Conservation (phyloP, 2,888 invertebrate species). For the Aplocera efformata region DNA sequence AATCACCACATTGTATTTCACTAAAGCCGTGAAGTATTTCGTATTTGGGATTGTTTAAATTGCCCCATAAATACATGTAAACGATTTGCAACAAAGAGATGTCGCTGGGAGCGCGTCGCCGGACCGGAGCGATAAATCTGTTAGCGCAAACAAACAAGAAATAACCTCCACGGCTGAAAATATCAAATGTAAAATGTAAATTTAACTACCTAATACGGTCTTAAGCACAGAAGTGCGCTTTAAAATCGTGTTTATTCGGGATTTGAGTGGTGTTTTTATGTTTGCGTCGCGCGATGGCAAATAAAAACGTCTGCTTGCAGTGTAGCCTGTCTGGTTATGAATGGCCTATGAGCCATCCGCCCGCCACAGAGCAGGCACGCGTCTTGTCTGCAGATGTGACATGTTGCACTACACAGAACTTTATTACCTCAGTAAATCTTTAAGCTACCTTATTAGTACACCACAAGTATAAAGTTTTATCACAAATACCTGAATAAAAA, state of each 20-base stretch:
- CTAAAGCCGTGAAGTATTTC: slow-evolving; percentile 56
- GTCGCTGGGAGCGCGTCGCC: slow-evolving; percentile 49
- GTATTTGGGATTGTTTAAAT: slow-evolving; percentile 63
- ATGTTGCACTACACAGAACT: neutral
- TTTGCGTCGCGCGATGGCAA: slow-evolving; percentile 60
- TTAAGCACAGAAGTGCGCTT: slow-evolving; percentile 63
- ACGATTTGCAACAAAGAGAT: slow-evolving; percentile 64
- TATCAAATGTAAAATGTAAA: slow-evolving; percentile 78
- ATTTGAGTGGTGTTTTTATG: slow-evolving; percentile 75
- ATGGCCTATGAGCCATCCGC: slow-evolving; percentile 66
- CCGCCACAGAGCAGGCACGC: slow-evolving; percentile 39
- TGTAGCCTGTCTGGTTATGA: slow-evolving; percentile 58
- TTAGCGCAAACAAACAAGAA: slow-evolving; percentile 54
- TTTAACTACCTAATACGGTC: slow-evolving; percentile 76
- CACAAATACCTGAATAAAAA: too few species aligned
- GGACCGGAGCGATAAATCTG: slow-evolving; percentile 60
- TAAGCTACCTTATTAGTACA: too few species aligned
- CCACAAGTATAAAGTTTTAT: too few species aligned
- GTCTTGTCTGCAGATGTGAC: slow-evolving; percentile 36
- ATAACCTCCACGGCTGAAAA: slow-evolving; percentile 74
- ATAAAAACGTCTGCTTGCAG: slow-evolving; percentile 73
- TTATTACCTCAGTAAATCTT: slow-evolving; percentile 2
- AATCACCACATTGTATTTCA: slow-evolving; percentile 53
- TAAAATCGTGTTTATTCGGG: slow-evolving; percentile 70
- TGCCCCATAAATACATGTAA: slow-evolving; percentile 70